Percentiles rank a stretch among this genome's conserved stretches.
Evolutionary conservation across 1,140 invertebrate genomes (phyloP).

Genomic region (Conus ventricosus): DNA sequence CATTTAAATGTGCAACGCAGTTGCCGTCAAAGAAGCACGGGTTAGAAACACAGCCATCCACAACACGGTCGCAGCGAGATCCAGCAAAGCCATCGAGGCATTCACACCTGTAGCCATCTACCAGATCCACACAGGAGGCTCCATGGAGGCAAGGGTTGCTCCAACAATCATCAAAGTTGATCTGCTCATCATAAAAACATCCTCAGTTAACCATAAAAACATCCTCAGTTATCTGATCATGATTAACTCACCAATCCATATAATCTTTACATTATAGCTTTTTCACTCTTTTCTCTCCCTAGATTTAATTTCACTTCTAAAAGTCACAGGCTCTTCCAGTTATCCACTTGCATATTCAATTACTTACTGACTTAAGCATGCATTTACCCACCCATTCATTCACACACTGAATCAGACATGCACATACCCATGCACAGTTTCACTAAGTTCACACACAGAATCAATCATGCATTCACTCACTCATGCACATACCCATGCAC

Average conservation of each 20-base stretch:
- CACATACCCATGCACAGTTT: too few relatives aligned
- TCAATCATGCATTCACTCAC: too few relatives aligned
- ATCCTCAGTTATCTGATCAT: not conserved
- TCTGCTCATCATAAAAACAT: not conserved
- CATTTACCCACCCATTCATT: too few relatives aligned
- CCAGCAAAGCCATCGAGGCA: constrained; percentile 89
- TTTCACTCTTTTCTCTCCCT: too few relatives aligned
- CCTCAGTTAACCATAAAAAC: not conserved
- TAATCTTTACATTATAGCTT: too few relatives aligned
- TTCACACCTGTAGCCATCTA: constrained; percentile 88
- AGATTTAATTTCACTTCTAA: too few relatives aligned
- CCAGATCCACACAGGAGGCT: constrained; percentile 88
- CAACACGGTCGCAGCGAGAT: constrained; percentile 88
- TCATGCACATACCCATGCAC: too few relatives aligned
- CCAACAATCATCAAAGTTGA: constrained; percentile 83
- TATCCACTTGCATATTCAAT: too few relatives aligned
- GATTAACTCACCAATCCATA: not conserved
- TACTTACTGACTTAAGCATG: too few relatives aligned
- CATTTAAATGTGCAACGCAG: constrained; percentile 83
- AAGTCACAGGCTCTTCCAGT: too few relatives aligned
- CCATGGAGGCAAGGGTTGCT: constrained; percentile 95
- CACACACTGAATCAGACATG: too few relatives aligned
- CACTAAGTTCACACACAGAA: too few relatives aligned
- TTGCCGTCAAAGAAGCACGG: constrained; percentile 91
- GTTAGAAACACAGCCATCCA: constrained; percentile 88